Base-by-base conservation (phyloP, 1,140 invertebrate species). In the Antheraea pernyi region DNA sequence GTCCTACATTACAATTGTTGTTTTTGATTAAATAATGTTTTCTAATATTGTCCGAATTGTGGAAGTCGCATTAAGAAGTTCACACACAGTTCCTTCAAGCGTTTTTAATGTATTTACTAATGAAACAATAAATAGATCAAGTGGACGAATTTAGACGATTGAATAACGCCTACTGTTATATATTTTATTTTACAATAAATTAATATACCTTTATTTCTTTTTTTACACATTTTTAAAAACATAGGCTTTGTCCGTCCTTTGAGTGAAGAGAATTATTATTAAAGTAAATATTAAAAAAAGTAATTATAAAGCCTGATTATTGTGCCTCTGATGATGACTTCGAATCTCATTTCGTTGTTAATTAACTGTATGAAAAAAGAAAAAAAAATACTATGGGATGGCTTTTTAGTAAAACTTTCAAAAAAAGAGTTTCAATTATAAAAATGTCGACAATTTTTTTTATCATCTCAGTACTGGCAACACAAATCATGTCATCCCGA, bases 261-360 rank as follows among this genome's bases (percentile, higher is more conserved):
- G 82, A 84, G 80, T 86, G 79, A 82, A 86, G 80, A 80, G 39
- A 67, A 73, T 69, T 42, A 3, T 42, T 4, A 16, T 53, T 53
- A 53, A 53, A 16, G 16, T 13, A 16, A 53, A 6, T 53, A n/a
- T n/a, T n/a, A n/a, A n/a, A n/a, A 53, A 53, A 10, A 53, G 13
- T 53, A 70, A 74, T 82, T 76, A 64, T 72, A 75, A 88, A 91
- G 88, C 88, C 88, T 91, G 88, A 91, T 79, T 53, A 70, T 79
- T 78, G 88, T 91, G 88, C 88, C 88, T 91, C 86, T 76, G 73
- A 76, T 73, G 64, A 81, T 84, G 73, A 82, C 81, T 84, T 83
- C 71, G 76, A 84, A 84, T 84, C 79, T 86, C 71, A 80, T 83
- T 83, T 86, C 78, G 80, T 81, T 82, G 81, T 76, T 42, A 39